Percentiles rank a stretch among this genome's conserved stretches.
Conservation (phyloP, 2,797 vertebrate species). For the Gobionotothen gibberifrons region DNA sequence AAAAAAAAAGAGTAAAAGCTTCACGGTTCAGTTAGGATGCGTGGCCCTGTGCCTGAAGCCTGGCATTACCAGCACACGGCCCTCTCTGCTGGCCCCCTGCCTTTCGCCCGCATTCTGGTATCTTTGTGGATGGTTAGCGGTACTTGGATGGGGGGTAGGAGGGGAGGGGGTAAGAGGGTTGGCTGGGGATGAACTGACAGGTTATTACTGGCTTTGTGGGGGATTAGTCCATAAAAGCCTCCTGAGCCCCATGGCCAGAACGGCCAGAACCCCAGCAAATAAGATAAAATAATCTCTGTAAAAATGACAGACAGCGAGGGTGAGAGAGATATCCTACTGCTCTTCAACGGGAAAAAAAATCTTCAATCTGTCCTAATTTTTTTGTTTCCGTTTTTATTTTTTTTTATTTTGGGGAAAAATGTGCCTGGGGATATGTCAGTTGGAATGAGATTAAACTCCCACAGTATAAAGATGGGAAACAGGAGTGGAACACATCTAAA, state of each 20-base stretch:
- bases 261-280: slow-evolving; percentile 78
- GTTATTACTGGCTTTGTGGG: slow-evolving; percentile 88
- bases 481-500: slow-evolving; percentile 78
- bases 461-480: slow-evolving; percentile 75
- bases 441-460: slow-evolving; percentile 87
- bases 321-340: slow-evolving; percentile 41
- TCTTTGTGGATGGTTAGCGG: slow-evolving; percentile 64
- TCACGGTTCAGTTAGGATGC: slow-evolving; percentile 57
- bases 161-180: slow-evolving; percentile 59
- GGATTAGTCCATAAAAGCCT: slow-evolving; percentile 87
- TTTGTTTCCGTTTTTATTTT: slow-evolving; percentile 66
- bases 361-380: slow-evolving; percentile 79
- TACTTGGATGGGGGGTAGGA: slow-evolving; percentile 56
- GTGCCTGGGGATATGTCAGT: slow-evolving; percentile 79
- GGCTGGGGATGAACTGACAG: slow-evolving; percentile 85
- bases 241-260: slow-evolving; percentile 76
- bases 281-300: slow-evolving; percentile 85
- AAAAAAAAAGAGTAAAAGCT: slow-evolving; percentile 43
- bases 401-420: slow-evolving; percentile 11
- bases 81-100: slow-evolving; percentile 56
- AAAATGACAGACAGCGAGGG: slow-evolving; percentile 65
- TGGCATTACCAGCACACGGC: slow-evolving; percentile 60
- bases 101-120: slow-evolving; percentile 71
- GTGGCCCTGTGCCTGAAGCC: slow-evolving; percentile 54
- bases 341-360: slow-evolving; percentile 52